Evolutionary conservation across 2,797 vertebrate genomes (phyloP), one percentile per base, ranked within the genome.

Genomic region (Enteromius radiatus): DNA sequence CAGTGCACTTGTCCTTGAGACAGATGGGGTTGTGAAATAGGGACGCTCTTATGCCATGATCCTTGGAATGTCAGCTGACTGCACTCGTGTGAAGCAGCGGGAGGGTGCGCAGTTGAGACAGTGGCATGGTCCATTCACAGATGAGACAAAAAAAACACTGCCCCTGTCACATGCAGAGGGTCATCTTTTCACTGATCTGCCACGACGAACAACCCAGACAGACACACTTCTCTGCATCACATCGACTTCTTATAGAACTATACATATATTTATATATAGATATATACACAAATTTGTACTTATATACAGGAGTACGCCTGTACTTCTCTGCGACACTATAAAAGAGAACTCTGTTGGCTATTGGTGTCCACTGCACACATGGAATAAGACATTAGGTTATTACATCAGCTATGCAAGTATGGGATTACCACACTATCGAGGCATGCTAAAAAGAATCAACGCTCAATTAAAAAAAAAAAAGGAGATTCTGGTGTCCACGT

Each of bases 11-110:
- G 81, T 89, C 84, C 47, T 74, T 77, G 70, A 45, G 31, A 83
- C 82, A 85, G 82, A 71, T 76, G 49, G 61, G 87, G 85, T 87
- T 68, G 83, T 88, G 86, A 87, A 82, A 81, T 84, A 90, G 52
- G 36, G 84, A 85, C 81, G 63, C 41, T 84, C 80, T 80, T 80
- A 77, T 77, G 85, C 90, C 86, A 87, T 61, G 73, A 86, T 91
- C 82, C 81, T 91, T 56, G 86, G 84, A 91, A 91, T 90, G 88
- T 88, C 90, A 90, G 91, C 91, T 91, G 92, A 92, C 91, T 86
- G 84, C 75, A 67, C 26, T 87, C 86, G 9, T 41, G 77, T 56
- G 33, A 59, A 69, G 59, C 74, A 74, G 70, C 45, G n/a, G 31
- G 59, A 47, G 59, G 59, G 80, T 52, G 71, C 12, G 47, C 64